A percentile compares a stretch with the other conserved stretches of the same genome.
Conservation (phyloP, 2,113 vertebrate genomes). For the Agapornis roseicollis region DNA sequence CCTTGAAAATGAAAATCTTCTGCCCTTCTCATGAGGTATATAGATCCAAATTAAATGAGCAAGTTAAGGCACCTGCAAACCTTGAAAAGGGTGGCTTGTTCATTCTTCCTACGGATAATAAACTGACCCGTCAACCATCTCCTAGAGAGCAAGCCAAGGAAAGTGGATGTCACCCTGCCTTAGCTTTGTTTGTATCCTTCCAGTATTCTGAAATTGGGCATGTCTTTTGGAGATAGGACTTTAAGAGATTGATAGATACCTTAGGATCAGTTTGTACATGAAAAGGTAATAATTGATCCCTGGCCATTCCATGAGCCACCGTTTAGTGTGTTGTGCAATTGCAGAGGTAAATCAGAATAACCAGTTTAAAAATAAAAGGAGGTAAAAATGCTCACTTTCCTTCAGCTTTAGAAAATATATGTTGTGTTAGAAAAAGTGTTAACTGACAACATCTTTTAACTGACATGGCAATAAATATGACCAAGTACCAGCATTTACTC, state of each 20-base stretch:
- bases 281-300: conserved; percentile 35
- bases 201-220: background rate
- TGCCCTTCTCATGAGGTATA: conserved; percentile 21
- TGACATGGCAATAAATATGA: conserved; percentile 46
- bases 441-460: conserved; percentile 37
- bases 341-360: conserved; percentile 43
- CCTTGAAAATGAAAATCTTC: conserved; percentile 58
- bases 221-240: background rate
- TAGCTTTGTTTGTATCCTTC: background rate
- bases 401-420: conserved; percentile 13
- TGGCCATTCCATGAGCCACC: background rate
- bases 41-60: conserved; percentile 53
- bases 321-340: background rate
- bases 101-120: background rate
- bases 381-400: background rate
- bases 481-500: background rate
- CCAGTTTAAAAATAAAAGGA: conserved; percentile 10
- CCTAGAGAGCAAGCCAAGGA: background rate
- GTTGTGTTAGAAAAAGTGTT: conserved; percentile 40
- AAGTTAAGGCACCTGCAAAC: conserved; percentile 31
- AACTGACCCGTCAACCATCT: background rate
- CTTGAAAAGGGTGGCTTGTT: conserved; percentile 22
- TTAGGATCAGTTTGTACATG: background rate
- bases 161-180: background rate
- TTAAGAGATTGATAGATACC: background rate